Evolutionary conservation across 2,113 vertebrate species (phyloP), one percentile per base, ranked within the genome.

Genomic region (Poeciliopsis prolifica): DNA sequence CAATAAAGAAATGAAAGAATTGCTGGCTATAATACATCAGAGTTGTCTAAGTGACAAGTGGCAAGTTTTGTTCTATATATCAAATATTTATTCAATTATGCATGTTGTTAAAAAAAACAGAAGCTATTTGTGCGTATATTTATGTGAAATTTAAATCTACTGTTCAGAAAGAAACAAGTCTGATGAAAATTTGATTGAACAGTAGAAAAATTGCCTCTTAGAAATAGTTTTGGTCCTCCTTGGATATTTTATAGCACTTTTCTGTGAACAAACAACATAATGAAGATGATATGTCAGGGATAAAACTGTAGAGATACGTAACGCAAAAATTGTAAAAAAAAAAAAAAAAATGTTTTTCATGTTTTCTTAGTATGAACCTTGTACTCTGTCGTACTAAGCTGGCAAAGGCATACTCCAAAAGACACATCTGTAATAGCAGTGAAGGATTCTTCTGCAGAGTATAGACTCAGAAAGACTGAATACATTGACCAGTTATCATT

Each of bases 101-200:
- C 48, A 0, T 9, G 51, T 58, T 58, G 19, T 58, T 58, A n/a
- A n/a, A 2, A 19, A 7, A 22, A 58, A n/a, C 7, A 58, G 9
- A 58, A 58, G 4, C 42, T 44, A 44, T 44, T 5, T 5, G 60
- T 19, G 14, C 0, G 4, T 37, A 30, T 71, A 10, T 61, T 19
- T 12, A 37, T 37, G 35, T 37, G 35, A 37, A 11, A 37, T 37
- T 37, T 12, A 37, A 22, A 5, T 82, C 83, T 90, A 91, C 81
- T 64, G 78, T 62, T n/a, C 60, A 19, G 15, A 63, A 26, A 76
- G 7, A 44, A 68, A 80, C 10, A 28, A 13, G 31, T 14, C 26
- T 2, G 8, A 74, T 30, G 65, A 12, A 67, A 70, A 68, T 17
- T 48, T 48, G 26, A 15, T 10, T 29, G 35, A 19, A 29, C 35